These are phyloP conservation scores for Neosalanx taihuensis DNA, from an alignment of 2,797 vertebrate genomes.

Conservation along the genomic window DNA sequence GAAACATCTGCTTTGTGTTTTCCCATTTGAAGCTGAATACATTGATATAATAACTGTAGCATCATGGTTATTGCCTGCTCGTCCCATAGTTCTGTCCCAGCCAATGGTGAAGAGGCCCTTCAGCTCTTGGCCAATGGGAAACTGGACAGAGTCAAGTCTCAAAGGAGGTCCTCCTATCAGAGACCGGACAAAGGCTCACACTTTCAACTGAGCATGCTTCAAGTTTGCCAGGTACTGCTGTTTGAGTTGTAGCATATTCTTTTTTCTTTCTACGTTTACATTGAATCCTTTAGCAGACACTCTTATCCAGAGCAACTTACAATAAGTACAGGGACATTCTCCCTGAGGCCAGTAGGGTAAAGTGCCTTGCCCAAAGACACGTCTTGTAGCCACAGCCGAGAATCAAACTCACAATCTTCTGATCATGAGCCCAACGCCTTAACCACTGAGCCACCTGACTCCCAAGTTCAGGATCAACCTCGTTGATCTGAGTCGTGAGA, in stretches of 20 bases:
- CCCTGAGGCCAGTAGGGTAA: too few relatives aligned
- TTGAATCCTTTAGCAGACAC: too few relatives aligned
- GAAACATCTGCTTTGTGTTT: not conserved
- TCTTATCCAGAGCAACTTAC: too few relatives aligned
- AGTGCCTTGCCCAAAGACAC: too few relatives aligned
- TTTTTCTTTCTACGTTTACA: too few relatives aligned
- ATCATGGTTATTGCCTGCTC: not conserved
- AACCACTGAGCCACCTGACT: too few relatives aligned
- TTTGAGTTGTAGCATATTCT: too few relatives aligned
- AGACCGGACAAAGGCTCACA: slow-evolving; percentile 77
- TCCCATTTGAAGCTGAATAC: not conserved
- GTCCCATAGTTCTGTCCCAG: slow-evolving; percentile 60
- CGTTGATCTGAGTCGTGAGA: not conserved
- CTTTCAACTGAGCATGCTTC: slow-evolving; percentile 89
- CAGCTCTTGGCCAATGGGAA: slow-evolving; percentile 76
- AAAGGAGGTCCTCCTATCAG: slow-evolving; percentile 81
- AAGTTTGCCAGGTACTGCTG: slow-evolving; percentile 67
- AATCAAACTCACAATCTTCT: too few relatives aligned
- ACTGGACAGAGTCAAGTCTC: slow-evolving; percentile 79
- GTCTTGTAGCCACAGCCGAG: too few relatives aligned
- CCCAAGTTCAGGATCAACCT: not conserved
- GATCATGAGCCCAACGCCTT: too few relatives aligned
- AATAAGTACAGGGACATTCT: too few relatives aligned
- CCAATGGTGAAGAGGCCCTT: slow-evolving; percentile 66
- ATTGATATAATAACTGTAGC: not conserved